Evolutionary conservation across 2,797 vertebrate species (phyloP).

Genomic region (Agapornis canus): DNA sequence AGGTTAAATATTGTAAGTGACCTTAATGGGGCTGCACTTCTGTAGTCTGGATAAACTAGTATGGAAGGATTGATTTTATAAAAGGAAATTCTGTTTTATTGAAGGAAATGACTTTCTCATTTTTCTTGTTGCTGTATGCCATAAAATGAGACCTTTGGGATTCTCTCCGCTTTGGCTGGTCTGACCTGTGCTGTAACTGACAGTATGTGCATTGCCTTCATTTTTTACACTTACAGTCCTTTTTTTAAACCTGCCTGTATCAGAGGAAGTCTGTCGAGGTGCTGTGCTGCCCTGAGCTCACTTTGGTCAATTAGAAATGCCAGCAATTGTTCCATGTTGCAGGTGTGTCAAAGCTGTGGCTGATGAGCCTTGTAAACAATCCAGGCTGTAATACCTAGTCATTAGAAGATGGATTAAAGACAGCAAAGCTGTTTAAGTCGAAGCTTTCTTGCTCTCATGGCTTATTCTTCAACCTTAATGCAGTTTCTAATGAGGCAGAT

Average conservation of each 20-base stretch:
- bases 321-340: background rate
- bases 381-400: background rate
- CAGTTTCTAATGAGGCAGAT: constrained; percentile 15
- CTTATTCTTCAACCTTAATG: background rate
- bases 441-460: background rate
- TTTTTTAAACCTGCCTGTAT: background rate
- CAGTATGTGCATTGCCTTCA: background rate
- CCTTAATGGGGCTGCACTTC: background rate
- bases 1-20: background rate
- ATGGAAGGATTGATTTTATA: background rate
- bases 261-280: background rate
- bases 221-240: background rate
- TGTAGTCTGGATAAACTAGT: background rate
- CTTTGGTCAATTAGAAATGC: background rate
- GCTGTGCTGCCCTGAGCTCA: constrained; percentile 23
- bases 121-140: background rate
- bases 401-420: constrained; percentile 50
- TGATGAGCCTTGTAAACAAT: background rate
- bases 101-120: background rate
- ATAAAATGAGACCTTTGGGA: background rate
- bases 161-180: background rate
- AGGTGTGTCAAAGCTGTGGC: constrained; percentile 9
- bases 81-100: background rate
- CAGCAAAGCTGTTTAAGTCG: background rate
- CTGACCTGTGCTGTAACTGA: background rate